Conservation (phyloP, 2,113 vertebrate species). For the Irena cyanogastra region DNA sequence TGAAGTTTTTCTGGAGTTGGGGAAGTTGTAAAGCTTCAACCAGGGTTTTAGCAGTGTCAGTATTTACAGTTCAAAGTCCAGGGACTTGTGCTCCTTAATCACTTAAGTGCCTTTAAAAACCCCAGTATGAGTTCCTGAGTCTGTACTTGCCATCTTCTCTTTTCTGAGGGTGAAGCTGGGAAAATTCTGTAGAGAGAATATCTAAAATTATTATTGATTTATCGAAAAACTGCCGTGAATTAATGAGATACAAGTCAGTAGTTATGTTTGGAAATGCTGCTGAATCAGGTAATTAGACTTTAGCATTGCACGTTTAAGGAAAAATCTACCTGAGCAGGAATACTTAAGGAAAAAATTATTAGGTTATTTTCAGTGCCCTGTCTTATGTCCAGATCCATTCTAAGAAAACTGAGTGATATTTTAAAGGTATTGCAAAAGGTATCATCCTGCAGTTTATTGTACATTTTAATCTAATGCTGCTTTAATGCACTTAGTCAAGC, state of each 20-base stretch:
- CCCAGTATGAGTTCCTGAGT: background rate
- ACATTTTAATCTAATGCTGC: background rate
- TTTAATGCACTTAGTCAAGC: background rate
- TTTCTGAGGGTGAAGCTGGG: background rate
- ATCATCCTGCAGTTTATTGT: background rate
- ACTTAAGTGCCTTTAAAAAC: background rate
- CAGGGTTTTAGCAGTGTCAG: background rate
- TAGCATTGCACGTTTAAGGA: background rate
- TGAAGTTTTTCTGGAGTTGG: background rate
- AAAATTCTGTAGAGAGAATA: background rate
- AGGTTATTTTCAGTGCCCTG: background rate
- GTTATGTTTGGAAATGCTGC: background rate
- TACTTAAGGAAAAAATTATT: background rate
- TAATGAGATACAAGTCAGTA: background rate
- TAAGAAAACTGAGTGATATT: background rate
- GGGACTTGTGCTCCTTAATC: background rate
- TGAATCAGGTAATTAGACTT: background rate
- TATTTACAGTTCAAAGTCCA: constrained; percentile 38
- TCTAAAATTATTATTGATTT: background rate
- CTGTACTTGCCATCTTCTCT: background rate
- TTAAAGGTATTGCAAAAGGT: background rate
- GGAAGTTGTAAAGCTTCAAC: background rate
- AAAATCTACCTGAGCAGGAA: background rate
- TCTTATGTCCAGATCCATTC: background rate
- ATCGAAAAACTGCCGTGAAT: background rate